Percentiles rank a stretch among this genome's conserved stretches.
Evolutionary conservation across 2,113 vertebrate genomes (phyloP).

Genomic region (Sphaerodactylus townsendi): DNA sequence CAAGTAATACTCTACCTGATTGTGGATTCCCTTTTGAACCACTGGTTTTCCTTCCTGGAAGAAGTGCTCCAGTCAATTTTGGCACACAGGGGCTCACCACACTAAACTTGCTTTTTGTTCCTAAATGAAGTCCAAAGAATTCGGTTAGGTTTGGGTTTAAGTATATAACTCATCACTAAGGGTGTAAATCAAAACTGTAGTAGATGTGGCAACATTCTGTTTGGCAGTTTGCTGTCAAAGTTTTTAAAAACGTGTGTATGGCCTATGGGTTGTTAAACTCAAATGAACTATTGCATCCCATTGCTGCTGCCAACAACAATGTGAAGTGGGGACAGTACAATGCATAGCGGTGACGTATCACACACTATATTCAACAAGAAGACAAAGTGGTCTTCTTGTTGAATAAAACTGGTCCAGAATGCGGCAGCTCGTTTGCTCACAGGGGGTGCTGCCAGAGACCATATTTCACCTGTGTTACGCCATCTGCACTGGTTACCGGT

Average conservation of each 20-base stretch:
- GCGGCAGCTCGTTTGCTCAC: too few relatives aligned
- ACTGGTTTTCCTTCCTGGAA: constrained; percentile 42
- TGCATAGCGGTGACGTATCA: not conserved
- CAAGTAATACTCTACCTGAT: constrained; percentile 4
- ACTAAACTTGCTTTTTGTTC: constrained; percentile 52
- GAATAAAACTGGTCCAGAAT: too few relatives aligned
- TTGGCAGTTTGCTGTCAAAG: too few relatives aligned
- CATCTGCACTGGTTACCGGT: too few relatives aligned
- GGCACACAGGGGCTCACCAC: constrained; percentile 41
- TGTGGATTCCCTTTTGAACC: constrained; percentile 51
- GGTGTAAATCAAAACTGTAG: too few relatives aligned
- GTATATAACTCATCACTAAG: not conserved
- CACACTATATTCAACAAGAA: not conserved
- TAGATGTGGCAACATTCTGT: too few relatives aligned
- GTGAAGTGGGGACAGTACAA: not conserved
- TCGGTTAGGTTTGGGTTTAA: not conserved
- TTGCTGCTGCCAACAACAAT: not conserved
- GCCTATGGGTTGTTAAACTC: too few relatives aligned
- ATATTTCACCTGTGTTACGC: too few relatives aligned
- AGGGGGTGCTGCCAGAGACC: too few relatives aligned
- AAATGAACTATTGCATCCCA: too few relatives aligned
- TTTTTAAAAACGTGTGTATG: too few relatives aligned
- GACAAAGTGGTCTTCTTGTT: too few relatives aligned
- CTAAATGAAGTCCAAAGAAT: constrained; percentile 35
- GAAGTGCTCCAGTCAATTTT: constrained; percentile 53